Conservation (phyloP, 2,113 vertebrate species). For the Tapirus terrestris region DNA sequence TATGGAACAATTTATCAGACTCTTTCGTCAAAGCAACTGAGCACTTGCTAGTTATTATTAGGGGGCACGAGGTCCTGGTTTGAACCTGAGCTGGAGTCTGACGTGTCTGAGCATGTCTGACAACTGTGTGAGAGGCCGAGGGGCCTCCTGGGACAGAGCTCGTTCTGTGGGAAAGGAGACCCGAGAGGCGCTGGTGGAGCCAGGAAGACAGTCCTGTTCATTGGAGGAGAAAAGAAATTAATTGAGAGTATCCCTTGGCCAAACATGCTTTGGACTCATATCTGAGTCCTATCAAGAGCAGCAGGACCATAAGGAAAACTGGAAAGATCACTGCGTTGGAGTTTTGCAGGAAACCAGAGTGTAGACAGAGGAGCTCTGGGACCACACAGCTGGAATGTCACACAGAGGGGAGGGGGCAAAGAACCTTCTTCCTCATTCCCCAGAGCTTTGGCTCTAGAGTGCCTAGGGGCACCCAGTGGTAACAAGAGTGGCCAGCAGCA, state of each 20-base stretch:
- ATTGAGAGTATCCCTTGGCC: background rate
- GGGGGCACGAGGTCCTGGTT: background rate
- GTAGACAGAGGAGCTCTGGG: background rate
- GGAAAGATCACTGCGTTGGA: background rate
- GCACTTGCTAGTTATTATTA: slow-evolving; percentile 15
- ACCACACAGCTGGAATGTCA: background rate
- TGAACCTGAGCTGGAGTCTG: background rate
- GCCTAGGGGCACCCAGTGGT: background rate
- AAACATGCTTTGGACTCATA: background rate
- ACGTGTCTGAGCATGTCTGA: slow-evolving; percentile 6
- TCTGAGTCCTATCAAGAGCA: background rate
- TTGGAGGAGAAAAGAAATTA: background rate
- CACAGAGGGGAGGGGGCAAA: background rate
- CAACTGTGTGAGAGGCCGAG: background rate
- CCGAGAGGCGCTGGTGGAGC: fast-evolving
- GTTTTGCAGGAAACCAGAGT: fast-evolving
- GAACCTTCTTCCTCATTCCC: background rate
- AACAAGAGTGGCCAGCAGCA: background rate
- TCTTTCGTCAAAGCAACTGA: background rate
- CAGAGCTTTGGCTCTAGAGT: background rate
- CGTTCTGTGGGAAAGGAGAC: background rate
- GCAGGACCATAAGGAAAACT: background rate
- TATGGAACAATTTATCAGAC: background rate
- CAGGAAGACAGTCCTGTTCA: background rate
- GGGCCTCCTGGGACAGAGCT: background rate